Conservation (phyloP, 30 jellyfish, hydroid and myxozoan species). For the Mastigias papua region DNA sequence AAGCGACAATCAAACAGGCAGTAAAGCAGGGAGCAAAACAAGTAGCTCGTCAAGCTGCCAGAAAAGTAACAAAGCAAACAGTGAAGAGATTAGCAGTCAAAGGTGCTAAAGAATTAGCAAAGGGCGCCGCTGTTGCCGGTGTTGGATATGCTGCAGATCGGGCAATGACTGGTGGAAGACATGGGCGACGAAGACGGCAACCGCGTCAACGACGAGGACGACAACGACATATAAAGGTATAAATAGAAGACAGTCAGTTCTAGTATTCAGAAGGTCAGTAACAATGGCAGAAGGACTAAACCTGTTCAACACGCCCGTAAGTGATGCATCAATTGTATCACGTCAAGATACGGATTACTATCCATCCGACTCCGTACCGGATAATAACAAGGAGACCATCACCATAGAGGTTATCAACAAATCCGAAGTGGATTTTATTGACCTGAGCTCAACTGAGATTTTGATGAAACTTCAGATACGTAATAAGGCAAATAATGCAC, state of each 20-base stretch:
- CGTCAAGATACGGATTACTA: conserved; percentile 1
- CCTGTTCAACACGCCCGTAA: neutral
- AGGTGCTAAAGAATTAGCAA: neutral
- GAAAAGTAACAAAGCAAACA: neutral
- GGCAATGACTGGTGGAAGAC: neutral
- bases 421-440: neutral
- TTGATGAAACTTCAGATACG: neutral
- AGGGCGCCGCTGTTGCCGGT: neutral
- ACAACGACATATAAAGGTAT: neutral
- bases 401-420: neutral
- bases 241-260: neutral
- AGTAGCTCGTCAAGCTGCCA: no score
- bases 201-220: neutral
- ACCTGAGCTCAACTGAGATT: neutral
- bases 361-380: conserved; percentile 5
- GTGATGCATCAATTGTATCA: neutral
- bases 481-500: neutral
- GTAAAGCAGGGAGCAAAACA: neutral
- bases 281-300: neutral
- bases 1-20: neutral
- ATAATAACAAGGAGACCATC: conserved; percentile 7
- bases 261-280: no score
- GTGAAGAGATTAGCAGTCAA: neutral
- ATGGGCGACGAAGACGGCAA: no score
- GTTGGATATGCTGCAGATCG: neutral